Evolutionary conservation across 2,113 vertebrate species (phyloP).

Genomic region (Lepus europaeus): DNA sequence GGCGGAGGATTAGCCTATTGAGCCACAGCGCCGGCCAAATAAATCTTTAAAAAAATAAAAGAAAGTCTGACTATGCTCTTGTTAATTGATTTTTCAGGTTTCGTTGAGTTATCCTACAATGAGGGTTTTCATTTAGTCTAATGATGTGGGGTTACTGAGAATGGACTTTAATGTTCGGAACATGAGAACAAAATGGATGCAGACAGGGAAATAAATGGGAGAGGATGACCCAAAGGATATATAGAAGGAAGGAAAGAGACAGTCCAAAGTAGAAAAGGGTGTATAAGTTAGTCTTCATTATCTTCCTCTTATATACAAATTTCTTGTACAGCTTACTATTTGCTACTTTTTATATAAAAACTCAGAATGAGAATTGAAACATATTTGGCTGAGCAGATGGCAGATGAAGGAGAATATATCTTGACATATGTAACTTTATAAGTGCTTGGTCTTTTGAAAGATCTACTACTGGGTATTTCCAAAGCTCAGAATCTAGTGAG

Average conservation of each 20-base stretch:
- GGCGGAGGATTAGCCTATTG: no score
- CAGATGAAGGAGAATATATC: not conserved
- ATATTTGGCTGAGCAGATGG: not conserved
- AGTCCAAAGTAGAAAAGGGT: not conserved
- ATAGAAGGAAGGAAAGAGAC: not conserved
- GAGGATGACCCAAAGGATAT: not conserved
- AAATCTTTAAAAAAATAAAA: no score
- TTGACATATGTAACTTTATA: not conserved
- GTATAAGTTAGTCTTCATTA: not conserved
- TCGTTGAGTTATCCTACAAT: not conserved
- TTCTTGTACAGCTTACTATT: not conserved
- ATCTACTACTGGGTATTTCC: no score
- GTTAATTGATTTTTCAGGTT: no score
- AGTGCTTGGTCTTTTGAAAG: no score
- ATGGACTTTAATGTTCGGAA: not conserved
- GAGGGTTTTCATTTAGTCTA: not conserved
- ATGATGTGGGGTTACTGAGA: not conserved
- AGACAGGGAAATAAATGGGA: not conserved
- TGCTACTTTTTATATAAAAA: constrained; percentile 15
- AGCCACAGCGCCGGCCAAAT: no score
- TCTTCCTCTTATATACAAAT: not conserved
- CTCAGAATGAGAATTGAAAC: not conserved
- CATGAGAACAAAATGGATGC: not conserved
- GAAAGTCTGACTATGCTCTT: no score
- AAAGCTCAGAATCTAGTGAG: not conserved